Evolutionary conservation across 2,888 invertebrate genomes (phyloP), one percentile per base, ranked within the genome.

Genomic region (Drosophila austrosaltans): DNA sequence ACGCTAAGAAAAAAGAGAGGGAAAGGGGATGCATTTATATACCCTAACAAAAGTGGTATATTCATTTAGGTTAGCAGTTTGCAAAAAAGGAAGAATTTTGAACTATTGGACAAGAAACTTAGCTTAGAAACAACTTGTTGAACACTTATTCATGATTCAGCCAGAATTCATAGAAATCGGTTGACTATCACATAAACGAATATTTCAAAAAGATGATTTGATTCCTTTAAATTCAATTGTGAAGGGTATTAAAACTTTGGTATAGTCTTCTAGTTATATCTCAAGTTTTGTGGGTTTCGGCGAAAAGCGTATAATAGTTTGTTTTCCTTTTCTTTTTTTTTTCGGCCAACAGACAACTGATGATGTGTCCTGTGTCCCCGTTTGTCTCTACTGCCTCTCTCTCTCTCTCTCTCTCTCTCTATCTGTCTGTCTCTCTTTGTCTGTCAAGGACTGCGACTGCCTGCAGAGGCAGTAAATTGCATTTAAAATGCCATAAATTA

Each of bases 401-500:
- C 16, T 20, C 36, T 36, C 40, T 12, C 28, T 2, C 36, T 53
- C 16, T 20, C 36, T 36, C 59, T 53, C 25, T 60, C 59, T 22
- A 22, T 22, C 40, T 12, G 20, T 2, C 36, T 22, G 30, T 22
- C 40, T 12, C 28, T 2, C 36, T 53, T 25, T 20, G 48, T 36
- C 59, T 53, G 36, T 60, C 59, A 12, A 28, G 20, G 10, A 12
- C 25, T 30, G 22, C 53, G 36, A 54, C 40, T 22, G 53, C 22
- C 62, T 63, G 66, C 63, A 63, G 61, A 65, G 80, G 64, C 76
- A 64, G 86, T 78, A 80, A 82, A 86, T 85, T 82, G 86, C 86
- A 78, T 80, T 80, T 78, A 82, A 86, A 86, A 82, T 80, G 86
- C 86, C 86, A 82, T 82, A 82, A 86, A 82, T 82, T 82, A 82